Percentiles rank a stretch among this genome's conserved stretches.
These are phyloP conservation scores for Drosophila affinis DNA, from an alignment of 2,888 invertebrate genomes.

Conservation along the genomic window DNA sequence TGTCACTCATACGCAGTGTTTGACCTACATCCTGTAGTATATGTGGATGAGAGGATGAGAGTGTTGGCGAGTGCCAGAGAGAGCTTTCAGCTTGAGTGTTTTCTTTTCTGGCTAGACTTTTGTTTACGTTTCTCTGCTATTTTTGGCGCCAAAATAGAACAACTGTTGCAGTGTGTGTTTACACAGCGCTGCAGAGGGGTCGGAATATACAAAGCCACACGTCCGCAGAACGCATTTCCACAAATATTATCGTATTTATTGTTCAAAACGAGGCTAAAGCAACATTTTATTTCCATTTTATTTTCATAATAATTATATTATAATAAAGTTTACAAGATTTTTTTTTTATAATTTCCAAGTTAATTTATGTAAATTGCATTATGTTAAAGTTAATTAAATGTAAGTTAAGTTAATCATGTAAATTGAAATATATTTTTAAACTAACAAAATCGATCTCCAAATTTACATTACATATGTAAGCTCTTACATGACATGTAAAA, in stretches of 20 bases:
- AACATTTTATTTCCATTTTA: background rate
- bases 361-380: background rate
- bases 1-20: slow-evolving; percentile 64
- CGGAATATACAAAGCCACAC: background rate
- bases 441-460: background rate
- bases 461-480: background rate
- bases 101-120: slow-evolving; percentile 18
- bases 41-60: slow-evolving; percentile 6
- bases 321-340: background rate
- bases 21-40: slow-evolving; percentile 67
- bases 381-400: too few species aligned
- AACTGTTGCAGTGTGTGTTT: slow-evolving; percentile 64
- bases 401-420: background rate
- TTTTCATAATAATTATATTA: too few species aligned
- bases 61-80: slow-evolving; percentile 23
- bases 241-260: too few species aligned
- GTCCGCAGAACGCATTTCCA: background rate
- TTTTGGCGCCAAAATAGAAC: slow-evolving; percentile 74
- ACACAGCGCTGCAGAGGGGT: slow-evolving; percentile 7
- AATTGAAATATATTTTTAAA: too few species aligned
- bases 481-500: slow-evolving; percentile 7
- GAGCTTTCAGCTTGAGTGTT: slow-evolving; percentile 23
- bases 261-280: background rate
- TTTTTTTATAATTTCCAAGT: background rate
- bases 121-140: slow-evolving; percentile 70